Percentiles rank a stretch among this genome's conserved stretches.
phyloP scores from a whole-genome alignment of 2,888 invertebrate species.

The Andricus curvator region DNA sequence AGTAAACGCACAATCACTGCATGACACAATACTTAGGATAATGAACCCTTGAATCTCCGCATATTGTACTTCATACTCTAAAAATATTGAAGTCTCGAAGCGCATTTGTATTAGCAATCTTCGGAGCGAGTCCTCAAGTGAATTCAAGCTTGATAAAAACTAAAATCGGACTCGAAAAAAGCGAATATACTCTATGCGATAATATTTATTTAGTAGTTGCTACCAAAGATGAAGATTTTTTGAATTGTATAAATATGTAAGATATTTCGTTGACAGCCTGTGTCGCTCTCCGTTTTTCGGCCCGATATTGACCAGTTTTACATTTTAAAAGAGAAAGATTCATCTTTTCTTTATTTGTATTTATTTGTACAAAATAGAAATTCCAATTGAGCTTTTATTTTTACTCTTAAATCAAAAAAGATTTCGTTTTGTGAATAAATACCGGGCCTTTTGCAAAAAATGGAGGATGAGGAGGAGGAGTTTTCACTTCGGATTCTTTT shows the following conservation, averaged over 20 bases:
- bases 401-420: background rate
- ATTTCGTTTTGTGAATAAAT: background rate
- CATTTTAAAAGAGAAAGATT: background rate
- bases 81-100: constrained; percentile 19
- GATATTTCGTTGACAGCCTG: constrained; percentile 52
- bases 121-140: constrained; percentile 8
- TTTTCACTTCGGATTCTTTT: constrained; percentile 42
- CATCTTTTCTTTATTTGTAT: background rate
- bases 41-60: constrained; percentile 22
- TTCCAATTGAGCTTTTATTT: background rate
- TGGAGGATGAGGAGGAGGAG: background rate
- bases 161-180: constrained; percentile 16
- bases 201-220: constrained; percentile 77
- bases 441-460: background rate
- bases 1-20: constrained; percentile 37
- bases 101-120: constrained; percentile 1
- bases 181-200: constrained; percentile 60
- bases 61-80: constrained; percentile 14
- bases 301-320: background rate
- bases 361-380: constrained; percentile 2
- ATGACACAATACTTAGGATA: constrained; percentile 34
- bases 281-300: constrained; percentile 32
- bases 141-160: constrained; percentile 5
- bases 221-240: constrained; percentile 73
- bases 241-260: constrained; percentile 51